phyloP scores from a whole-genome alignment of 1,140 invertebrate genomes.

The Copidosoma floridanum region DNA sequence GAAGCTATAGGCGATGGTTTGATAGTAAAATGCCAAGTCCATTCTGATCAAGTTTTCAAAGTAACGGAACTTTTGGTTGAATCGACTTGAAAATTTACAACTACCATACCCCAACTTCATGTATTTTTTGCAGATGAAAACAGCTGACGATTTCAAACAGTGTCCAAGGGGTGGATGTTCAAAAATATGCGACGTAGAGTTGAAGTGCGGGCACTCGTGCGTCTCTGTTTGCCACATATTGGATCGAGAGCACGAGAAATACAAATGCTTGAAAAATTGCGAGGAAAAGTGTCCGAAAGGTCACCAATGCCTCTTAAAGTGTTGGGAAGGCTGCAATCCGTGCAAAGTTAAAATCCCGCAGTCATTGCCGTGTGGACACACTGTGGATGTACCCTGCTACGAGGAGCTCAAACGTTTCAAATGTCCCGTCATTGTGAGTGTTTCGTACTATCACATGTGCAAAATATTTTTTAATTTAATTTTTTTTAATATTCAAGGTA shows the following conservation, averaged over 20 bases:
- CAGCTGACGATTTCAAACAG: not conserved
- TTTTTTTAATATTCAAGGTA: not conserved
- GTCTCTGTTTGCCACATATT: not conserved
- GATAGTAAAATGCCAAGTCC: constrained; percentile 2
- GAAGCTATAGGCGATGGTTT: constrained; percentile 47
- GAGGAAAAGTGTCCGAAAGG: not conserved
- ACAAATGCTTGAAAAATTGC: not conserved
- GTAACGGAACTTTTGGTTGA: too few relatives aligned
- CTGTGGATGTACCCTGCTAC: not conserved
- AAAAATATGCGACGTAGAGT: not conserved
- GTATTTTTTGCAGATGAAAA: not conserved
- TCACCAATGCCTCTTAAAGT: not conserved
- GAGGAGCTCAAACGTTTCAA: not conserved
- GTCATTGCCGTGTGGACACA: not conserved
- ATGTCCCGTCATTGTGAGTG: not conserved
- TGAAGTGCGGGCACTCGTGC: not conserved
- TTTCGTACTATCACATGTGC: too few relatives aligned
- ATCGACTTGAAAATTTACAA: too few relatives aligned
- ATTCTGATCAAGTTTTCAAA: not conserved
- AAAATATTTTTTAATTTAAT: not conserved
- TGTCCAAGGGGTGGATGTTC: constrained; percentile 4
- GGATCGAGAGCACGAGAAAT: not conserved
- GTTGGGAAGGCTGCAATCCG: not conserved
- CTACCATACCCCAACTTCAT: too few relatives aligned
- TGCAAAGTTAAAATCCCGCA: not conserved